These are phyloP conservation scores for Patella depressa DNA, from an alignment of 2,888 invertebrate species.

Conservation along the genomic window DNA sequence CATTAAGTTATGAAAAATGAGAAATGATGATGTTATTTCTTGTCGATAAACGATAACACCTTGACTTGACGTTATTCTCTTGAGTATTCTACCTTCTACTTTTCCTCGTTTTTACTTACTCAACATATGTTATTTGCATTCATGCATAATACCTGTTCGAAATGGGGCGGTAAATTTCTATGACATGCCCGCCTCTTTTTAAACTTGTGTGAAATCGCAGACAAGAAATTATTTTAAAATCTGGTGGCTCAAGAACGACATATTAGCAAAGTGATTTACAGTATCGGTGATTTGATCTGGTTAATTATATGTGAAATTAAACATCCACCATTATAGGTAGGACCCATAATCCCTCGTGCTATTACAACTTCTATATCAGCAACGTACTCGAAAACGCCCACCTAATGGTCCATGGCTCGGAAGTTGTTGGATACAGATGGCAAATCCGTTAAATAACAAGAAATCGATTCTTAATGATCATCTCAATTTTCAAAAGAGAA, in stretches of 20 bases:
- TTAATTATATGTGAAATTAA: slow-evolving; percentile 9
- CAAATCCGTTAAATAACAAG: background rate
- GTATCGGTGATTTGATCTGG: background rate
- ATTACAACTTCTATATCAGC: too few relatives aligned
- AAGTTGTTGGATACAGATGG: slow-evolving; percentile 1
- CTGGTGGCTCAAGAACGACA: background rate
- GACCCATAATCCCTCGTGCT: background rate
- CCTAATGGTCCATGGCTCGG: background rate
- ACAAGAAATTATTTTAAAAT: background rate
- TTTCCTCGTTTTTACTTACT: slow-evolving; percentile 13
- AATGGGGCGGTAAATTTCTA: slow-evolving; percentile 20
- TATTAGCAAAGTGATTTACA: background rate
- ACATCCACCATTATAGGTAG: background rate
- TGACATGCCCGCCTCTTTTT: slow-evolving; percentile 21
- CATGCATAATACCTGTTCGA: slow-evolving; percentile 21
- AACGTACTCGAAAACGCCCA: background rate
- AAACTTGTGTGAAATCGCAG: background rate
- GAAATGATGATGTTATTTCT: slow-evolving; percentile 12
- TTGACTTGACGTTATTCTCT: background rate
- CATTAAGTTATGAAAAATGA: slow-evolving; percentile 8
- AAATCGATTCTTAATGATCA: slow-evolving; percentile 6
- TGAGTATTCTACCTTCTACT: background rate
- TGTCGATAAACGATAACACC: slow-evolving; percentile 7
- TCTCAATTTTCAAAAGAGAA: background rate
- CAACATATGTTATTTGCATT: slow-evolving; percentile 26